Conservation (phyloP, 2,113 vertebrate genomes). For the Rallus limicola region DNA sequence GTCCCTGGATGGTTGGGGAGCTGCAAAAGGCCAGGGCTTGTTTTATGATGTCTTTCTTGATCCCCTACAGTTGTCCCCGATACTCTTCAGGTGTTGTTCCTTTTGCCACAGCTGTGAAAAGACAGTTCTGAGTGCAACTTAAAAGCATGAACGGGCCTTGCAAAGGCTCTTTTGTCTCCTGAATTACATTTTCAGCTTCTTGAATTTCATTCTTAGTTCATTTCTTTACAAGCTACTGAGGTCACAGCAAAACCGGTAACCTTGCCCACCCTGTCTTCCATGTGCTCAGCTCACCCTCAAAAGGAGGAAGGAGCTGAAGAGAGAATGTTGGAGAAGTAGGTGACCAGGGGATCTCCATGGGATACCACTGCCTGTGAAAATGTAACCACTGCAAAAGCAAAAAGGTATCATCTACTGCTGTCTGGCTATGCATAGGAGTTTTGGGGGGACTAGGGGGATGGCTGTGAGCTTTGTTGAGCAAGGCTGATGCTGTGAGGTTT, state of each 20-base stretch:
- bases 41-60: not conserved
- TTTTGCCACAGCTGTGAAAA: not conserved
- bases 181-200: not conserved
- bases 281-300: not conserved
- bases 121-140: not conserved
- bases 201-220: not conserved
- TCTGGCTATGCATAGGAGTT: not conserved
- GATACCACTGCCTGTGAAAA: not conserved
- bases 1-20: not conserved
- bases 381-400: not conserved
- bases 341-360: not conserved
- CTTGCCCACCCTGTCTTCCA: not conserved
- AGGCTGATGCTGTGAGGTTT: not conserved
- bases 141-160: not conserved
- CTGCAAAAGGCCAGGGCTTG: not conserved
- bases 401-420: not conserved
- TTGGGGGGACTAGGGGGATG: not conserved
- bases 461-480: not conserved
- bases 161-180: not conserved
- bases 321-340: not conserved
- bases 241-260: not conserved
- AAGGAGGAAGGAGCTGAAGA: not conserved
- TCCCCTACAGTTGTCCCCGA: rapidly evolving
- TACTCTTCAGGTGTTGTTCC: not conserved
- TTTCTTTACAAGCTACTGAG: not conserved